Percentiles rank a stretch among this genome's conserved stretches.
Conservation (phyloP, 2,888 invertebrate genomes). For the Ceriagrion tenellum region DNA sequence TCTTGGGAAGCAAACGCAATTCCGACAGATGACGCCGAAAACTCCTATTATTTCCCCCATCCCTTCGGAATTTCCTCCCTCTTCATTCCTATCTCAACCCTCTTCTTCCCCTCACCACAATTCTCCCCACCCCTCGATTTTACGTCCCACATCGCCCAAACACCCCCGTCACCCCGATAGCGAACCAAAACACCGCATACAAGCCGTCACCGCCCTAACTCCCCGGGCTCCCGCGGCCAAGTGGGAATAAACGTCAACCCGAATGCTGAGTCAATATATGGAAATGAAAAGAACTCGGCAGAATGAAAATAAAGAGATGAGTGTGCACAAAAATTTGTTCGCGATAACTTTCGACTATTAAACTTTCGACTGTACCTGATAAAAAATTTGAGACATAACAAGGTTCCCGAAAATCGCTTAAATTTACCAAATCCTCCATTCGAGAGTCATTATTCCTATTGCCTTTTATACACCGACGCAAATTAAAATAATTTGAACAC, state of each 20-base stretch:
- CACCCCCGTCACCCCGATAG: neutral
- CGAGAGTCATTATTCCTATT: no score
- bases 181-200: neutral
- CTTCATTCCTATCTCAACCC: neutral
- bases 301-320: no score
- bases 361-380: no score
- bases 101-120: neutral
- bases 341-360: no score
- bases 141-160: neutral
- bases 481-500: no score
- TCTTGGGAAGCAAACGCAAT: constrained; percentile 60
- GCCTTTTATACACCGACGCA: no score
- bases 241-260: constrained; percentile 25
- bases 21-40: constrained; percentile 42
- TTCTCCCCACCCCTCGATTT: neutral
- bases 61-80: neutral
- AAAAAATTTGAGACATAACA: no score
- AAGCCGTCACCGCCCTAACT: neutral
- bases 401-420: no score
- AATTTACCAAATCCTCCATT: no score
- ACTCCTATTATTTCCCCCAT: constrained; percentile 27
- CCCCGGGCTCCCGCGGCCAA: neutral
- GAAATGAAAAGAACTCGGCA: neutral
- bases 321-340: no score
- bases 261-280: neutral